A percentile compares a stretch with the other conserved stretches of the same genome.
Evolutionary conservation across 2,888 invertebrate species (phyloP).

Genomic region (Drosophila limbata): DNA sequence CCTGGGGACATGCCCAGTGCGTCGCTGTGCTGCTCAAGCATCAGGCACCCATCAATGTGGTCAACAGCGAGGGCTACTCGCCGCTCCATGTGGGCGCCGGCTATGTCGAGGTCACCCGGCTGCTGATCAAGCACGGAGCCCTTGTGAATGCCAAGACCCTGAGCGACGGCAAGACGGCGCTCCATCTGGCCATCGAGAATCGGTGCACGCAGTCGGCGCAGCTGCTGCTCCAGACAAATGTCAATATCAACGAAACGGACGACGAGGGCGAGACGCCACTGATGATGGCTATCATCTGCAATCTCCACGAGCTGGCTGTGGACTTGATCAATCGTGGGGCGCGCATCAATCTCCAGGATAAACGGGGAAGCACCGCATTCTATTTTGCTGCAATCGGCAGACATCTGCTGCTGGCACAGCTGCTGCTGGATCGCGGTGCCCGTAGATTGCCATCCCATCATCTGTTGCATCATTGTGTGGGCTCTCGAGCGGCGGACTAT

Average conservation of each 20-base stretch:
- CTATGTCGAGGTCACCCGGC: slow-evolving; percentile 87
- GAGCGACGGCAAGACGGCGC: slow-evolving; percentile 87
- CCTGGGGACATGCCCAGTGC: slow-evolving; percentile 88
- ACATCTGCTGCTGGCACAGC: slow-evolving; percentile 71
- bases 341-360: slow-evolving; percentile 89
- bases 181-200: slow-evolving; percentile 88
- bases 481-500: slow-evolving; percentile 86
- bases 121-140: slow-evolving; percentile 87
- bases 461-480: slow-evolving; percentile 89
- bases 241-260: slow-evolving; percentile 88
- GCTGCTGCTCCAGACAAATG: slow-evolving; percentile 86
- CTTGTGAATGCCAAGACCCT: slow-evolving; percentile 88
- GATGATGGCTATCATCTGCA: slow-evolving; percentile 81
- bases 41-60: slow-evolving; percentile 88
- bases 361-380: slow-evolving; percentile 85
- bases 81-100: slow-evolving; percentile 90
- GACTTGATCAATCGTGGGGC: slow-evolving; percentile 87
- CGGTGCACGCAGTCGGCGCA: slow-evolving; percentile 87
- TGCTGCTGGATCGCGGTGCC: slow-evolving; percentile 88
- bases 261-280: slow-evolving; percentile 87
- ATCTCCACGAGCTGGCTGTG: slow-evolving; percentile 85
- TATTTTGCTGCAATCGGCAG: slow-evolving; percentile 79
- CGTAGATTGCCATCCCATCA: slow-evolving; percentile 90
- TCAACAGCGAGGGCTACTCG: slow-evolving; percentile 88
- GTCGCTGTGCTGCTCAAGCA: slow-evolving; percentile 88